Base-by-base conservation (phyloP, 1,140 invertebrate genomes). In the Macrocentrus cingulum region DNA sequence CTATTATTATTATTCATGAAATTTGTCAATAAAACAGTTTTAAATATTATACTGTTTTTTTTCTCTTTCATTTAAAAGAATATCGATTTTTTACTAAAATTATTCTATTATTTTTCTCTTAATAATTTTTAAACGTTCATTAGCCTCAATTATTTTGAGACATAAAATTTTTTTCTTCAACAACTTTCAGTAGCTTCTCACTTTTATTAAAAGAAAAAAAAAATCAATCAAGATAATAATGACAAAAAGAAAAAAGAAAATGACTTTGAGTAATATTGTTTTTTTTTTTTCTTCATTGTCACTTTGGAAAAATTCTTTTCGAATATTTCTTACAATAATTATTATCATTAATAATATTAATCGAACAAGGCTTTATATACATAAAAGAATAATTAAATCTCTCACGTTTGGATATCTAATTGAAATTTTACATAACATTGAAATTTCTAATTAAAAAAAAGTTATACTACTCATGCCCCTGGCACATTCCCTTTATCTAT, bases 321-420 rank as follows among this genome's bases (percentile, higher is more conserved):
- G n/a, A n/a, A n/a, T n/a, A n/a, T n/a, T n/a, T 41, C 13, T 13
- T 53, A 32, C 23, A 13, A n/a, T n/a, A n/a, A n/a, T n/a, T n/a
- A 23, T 48, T 5, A 11, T 44, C 16, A 39, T 25, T 29, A 34
- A 19, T 56, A 46, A 56, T 22, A 46, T n/a, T 15, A 25, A 23
- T 41, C 19, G 32, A 22, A 41, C 37, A 52, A 52, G 32, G 50
- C 34, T 25, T 29, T 54, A 55, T 55, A 45, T 46, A 55, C 41
- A 55, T 46, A 46, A 7, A 55, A 46, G 15, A 46, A 46, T 55
- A 55, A 46, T 55, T 55, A 36, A 19, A 55, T 46, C 41, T 55
- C 29, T 46, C n/a, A 13, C 25, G 20, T 44, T 54, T 29, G 25
- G 41, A 52, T n/a, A 52, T 52, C 9, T 13, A 25, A 39, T 51